Evolutionary conservation across 2,888 invertebrate genomes (phyloP).

Genomic region (Hirtodrosophila histrioides): DNA sequence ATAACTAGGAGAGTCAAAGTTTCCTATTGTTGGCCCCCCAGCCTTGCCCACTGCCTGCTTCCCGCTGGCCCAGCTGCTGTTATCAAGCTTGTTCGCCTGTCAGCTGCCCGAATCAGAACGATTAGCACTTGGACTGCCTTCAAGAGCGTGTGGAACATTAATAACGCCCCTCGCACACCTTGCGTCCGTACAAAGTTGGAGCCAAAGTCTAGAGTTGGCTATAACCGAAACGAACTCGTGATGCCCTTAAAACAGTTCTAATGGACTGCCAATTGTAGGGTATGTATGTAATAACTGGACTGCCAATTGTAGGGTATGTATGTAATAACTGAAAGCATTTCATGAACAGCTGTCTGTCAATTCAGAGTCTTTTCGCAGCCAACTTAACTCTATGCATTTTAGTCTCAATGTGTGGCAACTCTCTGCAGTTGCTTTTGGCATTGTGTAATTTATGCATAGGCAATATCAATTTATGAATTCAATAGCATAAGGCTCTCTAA

Average conservation of each 20-base stretch:
- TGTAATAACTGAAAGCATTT: too few relatives aligned
- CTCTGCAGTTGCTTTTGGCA: too few relatives aligned
- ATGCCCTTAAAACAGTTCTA: conserved; percentile 25
- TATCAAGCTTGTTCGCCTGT: conserved; percentile 60
- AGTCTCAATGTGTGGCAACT: too few relatives aligned
- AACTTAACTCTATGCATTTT: too few relatives aligned
- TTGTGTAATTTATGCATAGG: too few relatives aligned
- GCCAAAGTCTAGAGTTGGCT: not conserved
- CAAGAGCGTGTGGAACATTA: conserved; percentile 50
- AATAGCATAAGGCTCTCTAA: too few relatives aligned
- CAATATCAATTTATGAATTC: too few relatives aligned
- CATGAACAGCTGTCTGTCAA: too few relatives aligned
- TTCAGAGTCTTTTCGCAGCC: too few relatives aligned
- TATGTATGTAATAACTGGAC: too few relatives aligned
- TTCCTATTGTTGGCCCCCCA: conserved; percentile 44
- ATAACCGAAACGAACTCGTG: conserved; percentile 5
- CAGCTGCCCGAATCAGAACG: conserved; percentile 64
- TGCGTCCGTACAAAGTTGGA: not conserved
- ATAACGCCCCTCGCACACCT: conserved; percentile 28
- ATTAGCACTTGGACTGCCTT: conserved; percentile 68
- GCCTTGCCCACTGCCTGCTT: not conserved
- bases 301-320: too few relatives aligned
- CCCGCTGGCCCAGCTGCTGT: conserved; percentile 42
- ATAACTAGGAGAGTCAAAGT: conserved; percentile 63
- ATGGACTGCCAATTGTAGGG: too few relatives aligned